Evolutionary conservation across 37 sponge, comb jelly and placozoan genomes (phyloP).

Genomic region (Oscarella lobularis): DNA sequence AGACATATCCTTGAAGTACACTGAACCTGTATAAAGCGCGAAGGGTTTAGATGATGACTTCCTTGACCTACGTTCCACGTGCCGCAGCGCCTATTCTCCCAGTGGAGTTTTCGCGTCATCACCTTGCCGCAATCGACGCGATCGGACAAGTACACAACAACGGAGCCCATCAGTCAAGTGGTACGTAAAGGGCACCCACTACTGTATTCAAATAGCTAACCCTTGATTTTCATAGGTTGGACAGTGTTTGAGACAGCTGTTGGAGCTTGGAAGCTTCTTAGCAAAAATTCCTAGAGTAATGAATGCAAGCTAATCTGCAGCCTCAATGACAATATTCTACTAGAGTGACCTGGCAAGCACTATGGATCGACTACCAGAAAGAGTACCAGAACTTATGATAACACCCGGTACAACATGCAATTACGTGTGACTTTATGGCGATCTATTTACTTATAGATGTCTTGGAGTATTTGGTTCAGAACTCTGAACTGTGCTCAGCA

Average conservation of each 20-base stretch:
- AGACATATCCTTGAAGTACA: neutral
- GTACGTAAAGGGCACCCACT: neutral
- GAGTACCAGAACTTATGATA: neutral
- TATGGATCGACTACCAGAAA: neutral
- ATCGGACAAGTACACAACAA: neutral
- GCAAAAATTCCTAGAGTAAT: neutral
- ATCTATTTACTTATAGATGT: neutral
- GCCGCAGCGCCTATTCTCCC: neutral
- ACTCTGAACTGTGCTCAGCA: neutral
- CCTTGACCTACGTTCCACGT: neutral
- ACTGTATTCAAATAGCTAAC: neutral
- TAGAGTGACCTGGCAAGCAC: neutral
- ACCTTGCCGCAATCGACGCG: neutral
- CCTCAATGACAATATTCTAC: neutral
- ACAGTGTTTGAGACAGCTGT: constrained; percentile 2
- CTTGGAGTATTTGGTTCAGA: neutral
- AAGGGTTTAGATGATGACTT: neutral
- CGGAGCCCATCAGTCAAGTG: neutral
- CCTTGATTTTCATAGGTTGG: neutral
- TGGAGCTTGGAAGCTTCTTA: neutral
- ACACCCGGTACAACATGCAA: neutral
- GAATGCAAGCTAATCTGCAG: neutral
- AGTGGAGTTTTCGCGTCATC: neutral
- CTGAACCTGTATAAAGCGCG: neutral
- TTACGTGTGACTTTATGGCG: neutral